A percentile compares a stretch with the other conserved stretches of the same genome.
These are phyloP conservation scores for Drosophila monieri DNA, from an alignment of 2,888 invertebrate species.

Conservation along the genomic window DNA sequence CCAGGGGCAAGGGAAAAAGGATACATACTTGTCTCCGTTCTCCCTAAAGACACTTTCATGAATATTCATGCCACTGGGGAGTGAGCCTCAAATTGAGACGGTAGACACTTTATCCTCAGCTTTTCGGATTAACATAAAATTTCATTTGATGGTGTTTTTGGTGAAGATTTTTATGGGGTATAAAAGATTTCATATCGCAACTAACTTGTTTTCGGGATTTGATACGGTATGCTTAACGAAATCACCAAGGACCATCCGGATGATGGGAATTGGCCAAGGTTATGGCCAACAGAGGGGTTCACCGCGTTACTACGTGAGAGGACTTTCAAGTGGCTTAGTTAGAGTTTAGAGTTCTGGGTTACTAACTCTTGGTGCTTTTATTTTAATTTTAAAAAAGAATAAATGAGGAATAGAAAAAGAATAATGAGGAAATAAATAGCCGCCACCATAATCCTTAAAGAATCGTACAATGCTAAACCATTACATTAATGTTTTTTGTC, in stretches of 20 bases:
- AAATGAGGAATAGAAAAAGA: no score
- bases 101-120: conserved; percentile 41
- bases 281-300: conserved; percentile 1
- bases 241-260: conserved; percentile 42
- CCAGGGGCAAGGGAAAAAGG: conserved; percentile 3
- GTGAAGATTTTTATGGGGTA: conserved; percentile 46
- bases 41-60: conserved; percentile 42
- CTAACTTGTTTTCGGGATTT: conserved; percentile 39
- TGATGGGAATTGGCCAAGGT: conserved; percentile 34
- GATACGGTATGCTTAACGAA: conserved; percentile 17
- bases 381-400: no score
- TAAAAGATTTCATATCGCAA: conserved; percentile 36
- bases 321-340: background rate
- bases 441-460: no score
- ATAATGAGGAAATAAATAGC: no score
- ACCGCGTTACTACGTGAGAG: conserved; percentile 3
- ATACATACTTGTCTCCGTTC: conserved; percentile 16
- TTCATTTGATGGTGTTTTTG: conserved; percentile 57
- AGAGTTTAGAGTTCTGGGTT: conserved; percentile 1
- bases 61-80: conserved; percentile 61
- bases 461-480: background rate
- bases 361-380: background rate
- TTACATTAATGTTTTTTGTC: conserved; percentile 1
- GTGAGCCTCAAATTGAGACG: conserved; percentile 14
- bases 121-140: conserved; percentile 62